These are phyloP conservation scores for Caenorhabditis elegans DNA, from an alignment of 1,140 invertebrate species.

Conservation along the genomic window DNA sequence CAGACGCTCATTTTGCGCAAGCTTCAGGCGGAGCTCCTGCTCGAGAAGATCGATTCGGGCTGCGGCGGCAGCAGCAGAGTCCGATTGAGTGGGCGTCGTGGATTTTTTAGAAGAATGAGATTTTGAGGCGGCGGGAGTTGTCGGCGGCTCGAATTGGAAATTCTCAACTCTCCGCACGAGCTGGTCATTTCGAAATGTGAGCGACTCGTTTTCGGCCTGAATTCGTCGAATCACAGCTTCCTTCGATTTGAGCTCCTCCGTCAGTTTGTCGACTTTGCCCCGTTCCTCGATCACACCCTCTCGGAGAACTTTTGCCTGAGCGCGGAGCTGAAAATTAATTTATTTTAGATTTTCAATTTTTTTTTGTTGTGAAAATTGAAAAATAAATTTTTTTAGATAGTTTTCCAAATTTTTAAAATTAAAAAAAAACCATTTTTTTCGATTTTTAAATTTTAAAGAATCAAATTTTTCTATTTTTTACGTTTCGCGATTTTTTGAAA, in stretches of 20 bases:
- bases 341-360: too few relatives aligned
- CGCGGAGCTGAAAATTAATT: not conserved
- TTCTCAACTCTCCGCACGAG: slow-evolving; percentile 55
- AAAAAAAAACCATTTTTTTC: too few relatives aligned
- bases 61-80: not conserved
- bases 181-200: slow-evolving; percentile 56
- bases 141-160: not conserved
- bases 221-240: slow-evolving; percentile 52
- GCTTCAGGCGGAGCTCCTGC: not conserved
- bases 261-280: slow-evolving; percentile 19
- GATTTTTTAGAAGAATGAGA: not conserved
- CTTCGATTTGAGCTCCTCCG: slow-evolving; percentile 23
- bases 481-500: too few relatives aligned
- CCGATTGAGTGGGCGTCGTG: not conserved
- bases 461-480: too few relatives aligned
- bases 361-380: too few relatives aligned
- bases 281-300: slow-evolving; percentile 51
- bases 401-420: too few relatives aligned
- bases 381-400: too few relatives aligned
- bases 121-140: not conserved
- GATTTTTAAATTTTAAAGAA: too few relatives aligned
- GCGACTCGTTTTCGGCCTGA: slow-evolving; percentile 53
- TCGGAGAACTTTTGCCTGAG: slow-evolving; percentile 52
- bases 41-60: not conserved
- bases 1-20: not conserved